Conservation (phyloP, 1,140 invertebrate species). For the Drosophila tani region DNA sequence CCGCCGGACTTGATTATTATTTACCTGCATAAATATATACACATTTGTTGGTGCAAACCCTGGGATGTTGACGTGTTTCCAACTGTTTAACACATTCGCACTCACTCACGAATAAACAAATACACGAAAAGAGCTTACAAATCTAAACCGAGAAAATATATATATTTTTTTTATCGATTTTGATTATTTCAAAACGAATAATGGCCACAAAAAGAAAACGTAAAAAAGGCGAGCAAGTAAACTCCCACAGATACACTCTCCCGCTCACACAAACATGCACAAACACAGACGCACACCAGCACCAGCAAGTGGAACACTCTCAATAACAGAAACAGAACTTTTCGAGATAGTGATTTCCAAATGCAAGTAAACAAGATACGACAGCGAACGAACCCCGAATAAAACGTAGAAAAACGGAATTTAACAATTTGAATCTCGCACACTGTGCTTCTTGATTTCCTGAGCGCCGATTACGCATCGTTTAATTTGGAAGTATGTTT, state of each 20-base stretch:
- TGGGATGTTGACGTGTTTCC: slow-evolving; percentile 48
- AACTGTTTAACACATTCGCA: slow-evolving; percentile 57
- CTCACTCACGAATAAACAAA: slow-evolving; percentile 13
- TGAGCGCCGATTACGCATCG: slow-evolving; percentile 34
- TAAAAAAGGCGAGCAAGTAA: slow-evolving; percentile 54
- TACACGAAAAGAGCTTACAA: slow-evolving; percentile 57
- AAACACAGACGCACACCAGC: slow-evolving; percentile 8
- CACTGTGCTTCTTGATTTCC: slow-evolving; percentile 6
- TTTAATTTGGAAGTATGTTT: slow-evolving; percentile 13
- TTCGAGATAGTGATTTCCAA: slow-evolving; percentile 58
- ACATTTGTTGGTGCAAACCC: slow-evolving; percentile 24
- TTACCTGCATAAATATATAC: slow-evolving; percentile 25
- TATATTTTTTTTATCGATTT: slow-evolving; percentile 77
- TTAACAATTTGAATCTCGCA: slow-evolving; percentile 17
- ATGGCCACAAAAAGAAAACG: slow-evolving; percentile 64
- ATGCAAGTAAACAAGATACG: slow-evolving; percentile 55
- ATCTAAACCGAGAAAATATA: slow-evolving; percentile 57
- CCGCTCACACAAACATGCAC: slow-evolving; percentile 13
- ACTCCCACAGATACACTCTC: slow-evolving; percentile 32
- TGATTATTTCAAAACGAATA: slow-evolving; percentile 83
- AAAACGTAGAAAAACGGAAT: slow-evolving; percentile 26
- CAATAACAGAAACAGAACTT: slow-evolving; percentile 58
- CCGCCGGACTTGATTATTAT: slow-evolving; percentile 20
- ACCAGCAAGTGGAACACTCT: slow-evolving; percentile 39
- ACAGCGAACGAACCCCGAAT: slow-evolving; percentile 16